A percentile compares a stretch with the other conserved stretches of the same genome.
Evolutionary conservation across 2,888 invertebrate species (phyloP).

Genomic region (Clusia tigrina): DNA sequence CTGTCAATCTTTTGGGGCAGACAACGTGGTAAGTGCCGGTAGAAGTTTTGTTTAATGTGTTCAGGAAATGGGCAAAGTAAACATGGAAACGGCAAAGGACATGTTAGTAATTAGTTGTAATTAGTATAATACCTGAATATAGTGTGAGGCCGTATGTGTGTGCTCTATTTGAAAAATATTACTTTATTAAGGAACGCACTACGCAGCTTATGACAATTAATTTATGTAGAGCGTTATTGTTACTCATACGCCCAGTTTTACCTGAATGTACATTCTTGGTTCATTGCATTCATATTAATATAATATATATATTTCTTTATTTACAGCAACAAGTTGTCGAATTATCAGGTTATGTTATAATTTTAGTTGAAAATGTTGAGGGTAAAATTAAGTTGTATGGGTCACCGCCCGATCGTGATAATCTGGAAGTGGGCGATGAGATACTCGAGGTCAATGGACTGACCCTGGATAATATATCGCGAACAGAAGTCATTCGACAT

Average conservation of each 20-base stretch:
- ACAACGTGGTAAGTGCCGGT: background rate
- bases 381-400: conserved; percentile 94
- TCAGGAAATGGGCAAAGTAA: conserved; percentile 23
- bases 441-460: conserved; percentile 97
- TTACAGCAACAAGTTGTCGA: conserved; percentile 74
- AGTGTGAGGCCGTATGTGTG: conserved; percentile 10
- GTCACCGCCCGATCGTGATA: conserved; percentile 91
- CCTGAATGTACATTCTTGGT: background rate
- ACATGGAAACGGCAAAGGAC: conserved; percentile 25
- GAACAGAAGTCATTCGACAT: conserved; percentile 91
- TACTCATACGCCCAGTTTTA: conserved; percentile 17
- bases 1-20: background rate
- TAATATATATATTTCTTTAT: conserved; percentile 1
- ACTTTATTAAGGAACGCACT: background rate
- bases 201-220: background rate
- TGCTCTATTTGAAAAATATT: background rate
- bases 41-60: conserved; percentile 12
- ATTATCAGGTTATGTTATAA: conserved; percentile 94
- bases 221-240: background rate
- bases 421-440: conserved; percentile 94
- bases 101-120: conserved; percentile 51
- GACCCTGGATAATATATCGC: conserved; percentile 87
- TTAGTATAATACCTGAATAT: conserved; percentile 43
- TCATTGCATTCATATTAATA: conserved; percentile 1
- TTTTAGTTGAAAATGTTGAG: conserved; percentile 91